These are phyloP conservation scores for Proisotoma minuta DNA, from an alignment of 2,888 invertebrate species.

Conservation along the genomic window DNA sequence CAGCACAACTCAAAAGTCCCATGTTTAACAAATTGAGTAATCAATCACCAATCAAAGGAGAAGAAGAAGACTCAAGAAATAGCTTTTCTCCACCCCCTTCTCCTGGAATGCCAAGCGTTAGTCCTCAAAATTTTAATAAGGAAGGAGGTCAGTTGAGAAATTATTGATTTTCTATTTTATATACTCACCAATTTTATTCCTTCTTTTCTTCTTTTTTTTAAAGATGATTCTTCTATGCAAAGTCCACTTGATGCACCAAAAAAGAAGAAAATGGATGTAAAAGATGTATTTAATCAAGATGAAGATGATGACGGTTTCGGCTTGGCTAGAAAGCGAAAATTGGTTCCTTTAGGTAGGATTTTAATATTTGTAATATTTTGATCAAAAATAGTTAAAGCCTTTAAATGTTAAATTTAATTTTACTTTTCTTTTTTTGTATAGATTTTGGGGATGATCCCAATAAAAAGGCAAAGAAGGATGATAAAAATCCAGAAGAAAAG, in stretches of 20 bases:
- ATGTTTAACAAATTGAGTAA: neutral
- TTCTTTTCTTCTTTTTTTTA: conserved; percentile 8
- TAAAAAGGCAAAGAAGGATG: conserved; percentile 58
- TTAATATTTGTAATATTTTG: conserved; percentile 10
- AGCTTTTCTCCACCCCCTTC: conserved; percentile 42
- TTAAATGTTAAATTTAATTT: neutral
- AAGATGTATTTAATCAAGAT: conserved; percentile 80
- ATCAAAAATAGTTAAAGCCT: conserved; percentile 14
- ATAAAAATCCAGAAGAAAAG: conserved; percentile 83
- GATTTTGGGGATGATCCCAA: conserved; percentile 60
- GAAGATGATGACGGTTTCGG: conserved; percentile 57
- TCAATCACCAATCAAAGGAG: neutral
- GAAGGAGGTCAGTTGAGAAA: conserved; percentile 23
- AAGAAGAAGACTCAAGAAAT: conserved; percentile 43
- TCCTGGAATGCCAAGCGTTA: conserved; percentile 37
- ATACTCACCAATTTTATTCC: conserved; percentile 1
- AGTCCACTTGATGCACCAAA: conserved; percentile 44
- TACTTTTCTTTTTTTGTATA: conserved; percentile 47
- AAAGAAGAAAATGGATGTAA: conserved; percentile 72
- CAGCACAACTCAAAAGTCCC: neutral
- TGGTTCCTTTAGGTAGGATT: conserved; percentile 66
- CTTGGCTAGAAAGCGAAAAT: conserved; percentile 66
- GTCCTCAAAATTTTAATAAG: conserved; percentile 25
- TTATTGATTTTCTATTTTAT: neutral
- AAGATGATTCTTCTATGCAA: conserved; percentile 43